Percentiles rank a stretch among this genome's conserved stretches.
phyloP scores from a whole-genome alignment of 2,113 vertebrate genomes.

The Carassius auratus region DNA sequence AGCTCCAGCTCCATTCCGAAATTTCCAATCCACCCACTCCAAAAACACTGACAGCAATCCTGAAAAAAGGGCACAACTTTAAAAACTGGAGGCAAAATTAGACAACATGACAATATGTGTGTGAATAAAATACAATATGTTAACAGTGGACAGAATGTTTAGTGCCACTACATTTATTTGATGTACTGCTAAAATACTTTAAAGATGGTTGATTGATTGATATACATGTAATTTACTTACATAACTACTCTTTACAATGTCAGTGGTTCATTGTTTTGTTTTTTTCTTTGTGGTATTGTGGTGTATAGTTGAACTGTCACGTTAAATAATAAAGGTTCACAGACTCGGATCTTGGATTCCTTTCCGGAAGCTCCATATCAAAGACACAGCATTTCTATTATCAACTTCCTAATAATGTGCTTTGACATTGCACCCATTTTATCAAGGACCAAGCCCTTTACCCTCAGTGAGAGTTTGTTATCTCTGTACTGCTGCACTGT shows the following conservation, averaged over 20 bases:
- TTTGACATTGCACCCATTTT: constrained; percentile 16
- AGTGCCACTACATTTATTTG: neutral
- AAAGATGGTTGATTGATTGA: neutral
- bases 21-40: neutral
- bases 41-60: neutral
- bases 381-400: neutral
- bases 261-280: neutral
- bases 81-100: neutral
- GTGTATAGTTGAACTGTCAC: neutral
- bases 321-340: neutral
- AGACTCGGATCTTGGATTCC: neutral
- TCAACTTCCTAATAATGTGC: neutral
- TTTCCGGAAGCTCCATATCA: constrained; percentile 21
- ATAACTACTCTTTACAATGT: neutral
- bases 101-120: neutral
- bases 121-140: neutral
- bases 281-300: neutral
- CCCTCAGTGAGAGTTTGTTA: constrained; percentile 11
- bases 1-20: neutral
- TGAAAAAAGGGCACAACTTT: too few species aligned
- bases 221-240: neutral
- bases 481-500: constrained; percentile 10
- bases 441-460: constrained; percentile 14
- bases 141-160: neutral
- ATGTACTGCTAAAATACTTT: neutral